Evolutionary conservation across 2,113 vertebrate genomes (phyloP).

Genomic region (Rattus rattus): DNA sequence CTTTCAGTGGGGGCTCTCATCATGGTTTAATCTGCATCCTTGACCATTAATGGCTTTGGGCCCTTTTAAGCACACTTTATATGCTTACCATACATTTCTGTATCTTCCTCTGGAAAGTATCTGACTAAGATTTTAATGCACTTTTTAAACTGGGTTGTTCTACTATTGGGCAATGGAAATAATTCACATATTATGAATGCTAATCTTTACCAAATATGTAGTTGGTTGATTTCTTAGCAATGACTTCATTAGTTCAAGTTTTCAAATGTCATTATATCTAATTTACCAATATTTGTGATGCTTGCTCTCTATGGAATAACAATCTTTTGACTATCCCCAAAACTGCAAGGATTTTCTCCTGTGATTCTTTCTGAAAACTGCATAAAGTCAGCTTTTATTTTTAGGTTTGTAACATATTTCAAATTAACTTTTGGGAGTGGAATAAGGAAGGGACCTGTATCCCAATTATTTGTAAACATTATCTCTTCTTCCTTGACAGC

Average conservation of each 20-base stretch:
- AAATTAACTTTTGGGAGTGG: not conserved
- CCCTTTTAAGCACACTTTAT: not conserved
- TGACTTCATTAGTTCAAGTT: not conserved
- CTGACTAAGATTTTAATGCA: not conserved
- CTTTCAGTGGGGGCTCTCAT: not conserved
- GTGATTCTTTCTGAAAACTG: not conserved
- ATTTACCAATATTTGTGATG: not conserved
- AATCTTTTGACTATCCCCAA: not conserved
- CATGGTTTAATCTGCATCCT: not conserved
- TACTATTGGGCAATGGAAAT: not conserved
- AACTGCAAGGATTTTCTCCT: not conserved
- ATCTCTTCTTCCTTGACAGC: not conserved
- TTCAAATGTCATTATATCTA: not conserved
- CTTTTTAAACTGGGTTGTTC: not conserved
- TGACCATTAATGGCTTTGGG: not conserved
- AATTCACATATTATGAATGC: not conserved
- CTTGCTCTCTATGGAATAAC: not conserved
- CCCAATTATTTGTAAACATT: not conserved
- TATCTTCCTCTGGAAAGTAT: not conserved
- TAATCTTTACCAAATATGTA: not conserved
- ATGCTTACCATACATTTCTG: not conserved
- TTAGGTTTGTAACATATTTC: not conserved
- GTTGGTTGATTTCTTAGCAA: not conserved
- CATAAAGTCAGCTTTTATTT: not conserved
- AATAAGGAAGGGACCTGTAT: not conserved